Base-by-base conservation (phyloP, 53 echinoderm and acorn worm genomes). In the Crossaster papposus region DNA sequence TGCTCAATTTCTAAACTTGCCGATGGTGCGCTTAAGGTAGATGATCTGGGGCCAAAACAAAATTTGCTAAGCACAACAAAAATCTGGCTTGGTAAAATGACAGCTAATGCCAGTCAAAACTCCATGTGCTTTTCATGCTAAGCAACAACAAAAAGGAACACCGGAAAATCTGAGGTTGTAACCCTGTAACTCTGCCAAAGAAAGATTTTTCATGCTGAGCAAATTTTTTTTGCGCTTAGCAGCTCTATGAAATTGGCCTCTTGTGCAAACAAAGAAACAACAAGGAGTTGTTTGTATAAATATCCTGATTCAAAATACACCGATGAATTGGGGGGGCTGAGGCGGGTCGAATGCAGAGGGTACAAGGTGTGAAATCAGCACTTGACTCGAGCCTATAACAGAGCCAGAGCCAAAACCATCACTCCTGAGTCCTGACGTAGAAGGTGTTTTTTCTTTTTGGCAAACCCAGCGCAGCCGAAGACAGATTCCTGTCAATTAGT, bases 311-410 rank as follows among this genome's bases (percentile, higher is more conserved):
- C 79, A 3, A 82, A 81, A 30, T n/a, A 44, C 79, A 79, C 29
- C 22, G 11, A 81, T 18, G 11, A 8, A 30, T 32, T 62, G 54
- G 24, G 54, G 52, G 14, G 24, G 13, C 14, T 14, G 28, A 32
- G 2, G 50, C 9, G 65, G 38, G 65, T 65, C 23, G 36, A 23
- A 38, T n/a, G 83, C 65, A 70, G 38, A 74, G 75, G 75, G 75
- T 33, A 74, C 28, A 35, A 29, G 70, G 87, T 87, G 87, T 76
- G 75, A 87, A 87, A 33, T 72, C 36, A 58, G 87, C 72, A 87
- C 87, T 87, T 87, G 87, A 87, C 87, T 87, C 14, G 77, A 76
- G 75, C 82, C n/a, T n/a, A n/a, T n/a, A n/a, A n/a, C n/a, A n/a
- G n/a, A n/a, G n/a, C n/a, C n/a, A 65, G 44, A 23, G 54, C 58